Percentiles rank a stretch among this genome's conserved stretches.
Evolutionary conservation across 2,888 invertebrate species (phyloP).

Genomic region (Drosophila fungiperda): DNA sequence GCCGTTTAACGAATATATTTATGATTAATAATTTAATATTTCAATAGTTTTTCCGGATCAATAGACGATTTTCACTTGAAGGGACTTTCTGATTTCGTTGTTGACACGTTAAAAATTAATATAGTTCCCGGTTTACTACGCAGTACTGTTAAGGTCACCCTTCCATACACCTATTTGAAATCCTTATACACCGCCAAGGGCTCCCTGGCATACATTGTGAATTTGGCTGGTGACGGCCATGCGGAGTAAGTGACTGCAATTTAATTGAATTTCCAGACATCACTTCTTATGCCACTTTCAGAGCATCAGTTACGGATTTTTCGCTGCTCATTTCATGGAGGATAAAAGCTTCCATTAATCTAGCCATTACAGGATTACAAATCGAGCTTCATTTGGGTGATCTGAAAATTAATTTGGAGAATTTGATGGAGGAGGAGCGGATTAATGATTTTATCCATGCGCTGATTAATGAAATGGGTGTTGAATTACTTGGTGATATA

Average conservation of each 20-base stretch:
- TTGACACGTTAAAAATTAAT: slow-evolving; percentile 60
- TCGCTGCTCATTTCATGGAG: slow-evolving; percentile 64
- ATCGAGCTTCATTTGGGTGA: slow-evolving; percentile 71
- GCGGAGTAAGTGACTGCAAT: slow-evolving; percentile 66
- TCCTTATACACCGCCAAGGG: slow-evolving; percentile 81
- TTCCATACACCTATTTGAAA: slow-evolving; percentile 71
- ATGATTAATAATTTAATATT: neutral
- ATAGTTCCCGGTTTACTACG: slow-evolving; percentile 35
- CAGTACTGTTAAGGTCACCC: slow-evolving; percentile 68
- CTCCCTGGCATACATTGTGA: slow-evolving; percentile 76
- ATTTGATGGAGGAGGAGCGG: slow-evolving; percentile 78
- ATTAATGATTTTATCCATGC: slow-evolving; percentile 77
- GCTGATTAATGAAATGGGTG: slow-evolving; percentile 78
- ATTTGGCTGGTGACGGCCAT: slow-evolving; percentile 78
- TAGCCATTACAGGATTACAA: slow-evolving; percentile 71
- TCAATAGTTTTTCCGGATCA: slow-evolving; percentile 71
- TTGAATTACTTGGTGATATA: slow-evolving; percentile 80
- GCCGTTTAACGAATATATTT: neutral
- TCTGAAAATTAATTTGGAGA: slow-evolving; percentile 70
- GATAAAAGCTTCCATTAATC: slow-evolving; percentile 50
- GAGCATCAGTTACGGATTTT: slow-evolving; percentile 61
- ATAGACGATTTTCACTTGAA: slow-evolving; percentile 65
- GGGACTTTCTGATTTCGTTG: slow-evolving; percentile 74
- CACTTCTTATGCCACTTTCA: slow-evolving; percentile 24
- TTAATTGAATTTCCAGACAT: neutral